Percentiles rank a stretch among this genome's conserved stretches.
phyloP scores from a whole-genome alignment of 2,113 vertebrate species.

The Salvelinus namaycush region DNA sequence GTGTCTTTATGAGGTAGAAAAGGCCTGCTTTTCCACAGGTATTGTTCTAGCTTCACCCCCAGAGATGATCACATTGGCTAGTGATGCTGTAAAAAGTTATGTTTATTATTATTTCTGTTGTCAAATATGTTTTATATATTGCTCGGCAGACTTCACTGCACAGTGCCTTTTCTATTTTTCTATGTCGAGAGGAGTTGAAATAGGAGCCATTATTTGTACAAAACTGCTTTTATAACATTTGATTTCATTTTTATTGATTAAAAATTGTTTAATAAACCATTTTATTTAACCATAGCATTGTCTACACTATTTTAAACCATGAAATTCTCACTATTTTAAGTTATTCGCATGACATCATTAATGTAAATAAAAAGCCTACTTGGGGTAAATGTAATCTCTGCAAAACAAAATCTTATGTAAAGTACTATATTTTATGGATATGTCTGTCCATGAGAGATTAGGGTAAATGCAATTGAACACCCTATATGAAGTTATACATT shows the following conservation, averaged over 20 bases:
- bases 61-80: background rate
- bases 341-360: no score
- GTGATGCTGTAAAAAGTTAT: conserved; percentile 22
- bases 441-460: no score
- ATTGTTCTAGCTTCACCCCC: background rate
- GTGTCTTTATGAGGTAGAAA: conserved; percentile 20
- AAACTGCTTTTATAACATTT: conserved; percentile 67
- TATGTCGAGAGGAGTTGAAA: conserved; percentile 60
- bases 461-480: no score
- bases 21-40: conserved; percentile 1
- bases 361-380: background rate
- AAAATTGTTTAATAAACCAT: conserved; percentile 72
- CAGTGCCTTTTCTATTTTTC: conserved; percentile 83
- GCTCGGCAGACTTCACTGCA: conserved; percentile 52
- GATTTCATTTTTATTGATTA: conserved; percentile 71
- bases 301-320: background rate
- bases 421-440: no score
- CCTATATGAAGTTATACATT: no score
- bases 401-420: no score
- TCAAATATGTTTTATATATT: conserved; percentile 57
- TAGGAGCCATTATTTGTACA: conserved; percentile 68
- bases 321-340: no score
- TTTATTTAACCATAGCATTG: conserved; percentile 62
- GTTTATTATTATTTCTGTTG: conserved; percentile 32
- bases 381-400: no score